Conservation (phyloP, 2,888 invertebrate species). For the Horisme vitalbata region DNA sequence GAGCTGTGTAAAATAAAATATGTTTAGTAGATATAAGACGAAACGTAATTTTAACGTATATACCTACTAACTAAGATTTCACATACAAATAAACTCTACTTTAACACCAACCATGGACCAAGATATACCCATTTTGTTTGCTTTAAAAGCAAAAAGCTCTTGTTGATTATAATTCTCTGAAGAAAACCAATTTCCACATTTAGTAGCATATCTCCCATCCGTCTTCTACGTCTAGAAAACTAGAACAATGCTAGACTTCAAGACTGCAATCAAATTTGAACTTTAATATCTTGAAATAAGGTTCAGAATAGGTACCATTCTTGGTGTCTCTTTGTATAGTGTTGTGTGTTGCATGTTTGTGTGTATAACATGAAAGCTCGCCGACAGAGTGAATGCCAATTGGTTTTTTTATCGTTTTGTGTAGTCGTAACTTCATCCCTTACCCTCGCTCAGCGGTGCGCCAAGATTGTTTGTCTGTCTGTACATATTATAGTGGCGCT, state of each 20-base stretch:
- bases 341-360: slow-evolving; percentile 16
- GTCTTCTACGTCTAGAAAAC: neutral
- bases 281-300: neutral
- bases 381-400: slow-evolving; percentile 61
- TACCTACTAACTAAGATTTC: no score
- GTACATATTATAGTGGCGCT: neutral
- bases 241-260: slow-evolving; percentile 11
- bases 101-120: no score
- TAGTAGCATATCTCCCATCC: neutral
- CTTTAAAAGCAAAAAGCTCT: no score
- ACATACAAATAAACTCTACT: no score
- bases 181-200: slow-evolving; percentile 1
- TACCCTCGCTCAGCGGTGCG: slow-evolving; percentile 5
- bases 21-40: no score
- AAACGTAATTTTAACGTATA: no score
- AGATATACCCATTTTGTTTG: no score
- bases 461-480: slow-evolving; percentile 8
- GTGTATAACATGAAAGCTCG: slow-evolving; percentile 60
- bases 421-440: slow-evolving; percentile 46
- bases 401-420: slow-evolving; percentile 71
- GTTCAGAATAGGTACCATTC: slow-evolving; percentile 6
- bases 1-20: no score
- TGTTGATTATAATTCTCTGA: neutral
- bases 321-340: neutral
- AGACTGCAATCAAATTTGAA: neutral